Evolutionary conservation across 2,797 vertebrate species (phyloP), one percentile per base, ranked within the genome.

Genomic region (Sebastes nivosus): DNA sequence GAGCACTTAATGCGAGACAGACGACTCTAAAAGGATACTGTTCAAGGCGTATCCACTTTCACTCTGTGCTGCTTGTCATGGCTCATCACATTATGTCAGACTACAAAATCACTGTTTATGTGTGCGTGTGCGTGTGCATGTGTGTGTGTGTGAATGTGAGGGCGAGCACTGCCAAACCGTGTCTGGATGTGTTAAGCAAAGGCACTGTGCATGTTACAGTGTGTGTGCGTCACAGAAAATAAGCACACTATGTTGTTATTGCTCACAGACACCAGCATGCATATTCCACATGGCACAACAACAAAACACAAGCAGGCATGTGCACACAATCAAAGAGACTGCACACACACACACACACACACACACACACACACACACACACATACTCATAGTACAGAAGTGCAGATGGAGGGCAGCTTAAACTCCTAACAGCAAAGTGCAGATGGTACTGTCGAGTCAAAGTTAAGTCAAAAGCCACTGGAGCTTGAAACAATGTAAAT

Each of bases 371-470:
- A 58, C 60, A 67, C 22, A 27, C 66, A 55, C 63, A 24, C 14
- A 70, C 60, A 46, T 6, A 67, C 34, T 63, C 34, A 74, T 68
- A 36, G 24, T 32, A 54, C 27, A 58, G 68, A 79, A 76, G 24
- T 24, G 34, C 70, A 86, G 68, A 82, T 70, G 73, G 42, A 79
- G 67, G 65, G 77, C 69, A 38, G 55, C 58, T 32, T 65, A 16
- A 61, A 75, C 29, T 76, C 69, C 8, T 14, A 38, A 80, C 64
- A 79, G 68, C 67, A 65, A 36, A 67, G 58, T 77, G 29, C 77
- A 81, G 67, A 83, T 79, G 76, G 67, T 77, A 63, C 75, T 81
- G 67, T 25, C 16, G 18, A 82, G 46, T 79, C 70, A 50, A 54
- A 63, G 57, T 72, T 63, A 42, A 73, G 77, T 78, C 67, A 71